phyloP scores from a whole-genome alignment of 2,888 invertebrate species.

The Amblyjoppa proteus region DNA sequence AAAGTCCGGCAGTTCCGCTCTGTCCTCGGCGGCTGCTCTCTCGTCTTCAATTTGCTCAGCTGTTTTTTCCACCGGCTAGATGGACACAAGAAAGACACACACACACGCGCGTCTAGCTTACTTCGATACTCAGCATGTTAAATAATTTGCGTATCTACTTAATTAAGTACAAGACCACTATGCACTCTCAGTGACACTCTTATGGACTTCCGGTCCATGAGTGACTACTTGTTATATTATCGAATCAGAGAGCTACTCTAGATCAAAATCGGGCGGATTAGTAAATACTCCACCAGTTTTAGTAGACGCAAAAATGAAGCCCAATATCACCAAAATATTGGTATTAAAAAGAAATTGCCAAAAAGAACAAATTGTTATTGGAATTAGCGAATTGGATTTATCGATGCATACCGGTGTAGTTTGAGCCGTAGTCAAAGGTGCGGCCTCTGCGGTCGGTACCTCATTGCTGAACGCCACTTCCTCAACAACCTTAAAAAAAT shows the following conservation, averaged over 20 bases:
- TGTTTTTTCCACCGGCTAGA: conserved; percentile 80
- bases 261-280: conserved; percentile 36
- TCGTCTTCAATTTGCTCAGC: conserved; percentile 85
- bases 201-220: neutral
- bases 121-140: conserved; percentile 50
- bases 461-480: conserved; percentile 50
- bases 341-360: neutral
- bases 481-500: conserved; percentile 28
- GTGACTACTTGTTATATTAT: neutral
- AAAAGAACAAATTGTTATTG: conserved; percentile 1
- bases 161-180: neutral
- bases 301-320: conserved; percentile 15
- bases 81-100: conserved; percentile 65
- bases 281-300: neutral
- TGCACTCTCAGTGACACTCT: neutral
- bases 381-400: neutral
- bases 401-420: conserved; percentile 58
- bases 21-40: conserved; percentile 84
- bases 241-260: conserved; percentile 33
- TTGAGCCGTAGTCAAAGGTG: conserved; percentile 50
- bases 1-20: conserved; percentile 85
- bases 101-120: conserved; percentile 69
- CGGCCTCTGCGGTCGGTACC: conserved; percentile 47
- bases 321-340: neutral
- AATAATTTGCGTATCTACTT: neutral